These are phyloP conservation scores for Macrosoma leucophasiata DNA, from an alignment of 2,888 invertebrate species.

Conservation along the genomic window DNA sequence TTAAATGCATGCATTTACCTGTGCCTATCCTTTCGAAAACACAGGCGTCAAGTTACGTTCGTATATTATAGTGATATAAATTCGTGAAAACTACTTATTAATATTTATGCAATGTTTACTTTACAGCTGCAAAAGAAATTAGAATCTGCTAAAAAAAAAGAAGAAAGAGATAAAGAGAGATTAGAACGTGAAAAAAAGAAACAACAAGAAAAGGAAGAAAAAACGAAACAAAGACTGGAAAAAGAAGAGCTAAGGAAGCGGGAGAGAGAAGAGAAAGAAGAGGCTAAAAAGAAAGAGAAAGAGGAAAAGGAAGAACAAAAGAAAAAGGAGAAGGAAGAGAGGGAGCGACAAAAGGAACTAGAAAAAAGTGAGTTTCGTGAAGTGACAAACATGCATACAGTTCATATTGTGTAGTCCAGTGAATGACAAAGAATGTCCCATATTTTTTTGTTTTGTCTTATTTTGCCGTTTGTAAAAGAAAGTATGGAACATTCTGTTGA, in stretches of 20 bases:
- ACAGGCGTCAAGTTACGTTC: too few species aligned
- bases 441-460: too few species aligned
- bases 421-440: too few species aligned
- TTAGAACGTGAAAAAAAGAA: slow-evolving; percentile 59
- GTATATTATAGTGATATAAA: too few species aligned
- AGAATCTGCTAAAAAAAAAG: slow-evolving; percentile 74
- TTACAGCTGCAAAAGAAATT: slow-evolving; percentile 72
- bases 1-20: too few species aligned
- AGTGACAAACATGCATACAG: too few species aligned
- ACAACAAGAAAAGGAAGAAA: slow-evolving; percentile 66
- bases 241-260: slow-evolving; percentile 56
- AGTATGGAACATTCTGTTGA: too few species aligned
- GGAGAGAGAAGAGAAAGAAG: slow-evolving; percentile 64
- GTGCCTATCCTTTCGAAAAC: too few species aligned
- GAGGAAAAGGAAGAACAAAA: slow-evolving; percentile 74
- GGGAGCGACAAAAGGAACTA: slow-evolving; percentile 71
- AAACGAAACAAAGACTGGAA: slow-evolving; percentile 58
- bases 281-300: slow-evolving; percentile 56
- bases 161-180: slow-evolving; percentile 70
- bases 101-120: slow-evolving; percentile 3
- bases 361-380: slow-evolving; percentile 69
- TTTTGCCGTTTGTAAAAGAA: too few species aligned
- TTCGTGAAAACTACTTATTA: neutral
- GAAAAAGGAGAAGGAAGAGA: slow-evolving; percentile 69
- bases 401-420: too few species aligned